Evolutionary conservation across 1,140 invertebrate genomes (phyloP), one percentile per base, ranked within the genome.

Genomic region (Meloidogyne hapla): DNA sequence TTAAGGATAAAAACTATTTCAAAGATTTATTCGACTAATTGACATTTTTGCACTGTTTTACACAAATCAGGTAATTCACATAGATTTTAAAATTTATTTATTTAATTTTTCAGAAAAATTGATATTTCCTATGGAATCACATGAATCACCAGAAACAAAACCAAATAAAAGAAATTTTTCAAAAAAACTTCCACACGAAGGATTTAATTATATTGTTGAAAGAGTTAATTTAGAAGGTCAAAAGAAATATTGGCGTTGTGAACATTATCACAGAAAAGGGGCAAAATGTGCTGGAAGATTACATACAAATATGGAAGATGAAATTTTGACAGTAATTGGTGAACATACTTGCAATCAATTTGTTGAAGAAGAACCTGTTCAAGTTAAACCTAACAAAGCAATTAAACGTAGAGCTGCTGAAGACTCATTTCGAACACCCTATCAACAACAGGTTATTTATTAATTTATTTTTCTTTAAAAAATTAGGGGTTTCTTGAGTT

Each of bases 221-320:
- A 56, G 48, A 56, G 12, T 56, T 5, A 21, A n/a, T 56, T 15
- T 6, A 4, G 18, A 56, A 56, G 18, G 48, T 56, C 18, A 56
- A 56, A 56, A 56, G 65, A 67, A 67, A 6, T 67, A 38, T 9
- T 67, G 65, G 65, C 65, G 65, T 23, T 67, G 65, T 21, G 28
- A 67, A 9, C 13, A 67, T 42, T 67, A 67, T n/a, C 23, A 23
- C n/a, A 42, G 65, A 67, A 67, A 33, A 8, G 21, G 5, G 1
- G 2, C 6, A 25, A 67, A 42, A 21, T 67, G 65, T 67, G 9
- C 5, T n/a, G 65, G 65, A 21, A 33, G 65, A n/a, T n/a, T 67
- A 4, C 65, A 67, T 67, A 67, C 65, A 67, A 42, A 67, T 67
- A 33, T 67, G 28, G 65, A 67, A 4, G 65, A 67, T 42, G 40